Conservation (phyloP, 1,140 invertebrate genomes). For the Paracyclopina nana region DNA sequence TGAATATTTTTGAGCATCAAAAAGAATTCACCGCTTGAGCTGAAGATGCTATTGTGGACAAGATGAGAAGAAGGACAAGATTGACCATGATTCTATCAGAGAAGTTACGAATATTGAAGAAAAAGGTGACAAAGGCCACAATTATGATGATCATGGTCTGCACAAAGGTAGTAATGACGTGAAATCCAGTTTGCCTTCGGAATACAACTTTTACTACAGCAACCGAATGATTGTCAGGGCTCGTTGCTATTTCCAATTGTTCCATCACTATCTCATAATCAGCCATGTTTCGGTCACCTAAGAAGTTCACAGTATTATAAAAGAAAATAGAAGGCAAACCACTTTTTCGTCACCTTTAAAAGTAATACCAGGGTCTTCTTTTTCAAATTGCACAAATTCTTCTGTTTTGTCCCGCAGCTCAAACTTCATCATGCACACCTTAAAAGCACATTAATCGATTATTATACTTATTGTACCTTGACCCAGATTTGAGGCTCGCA, state of each 20-base stretch:
- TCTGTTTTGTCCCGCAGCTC: background rate
- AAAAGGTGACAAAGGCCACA: constrained; percentile 12
- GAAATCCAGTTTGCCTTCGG: background rate
- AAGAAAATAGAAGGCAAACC: background rate
- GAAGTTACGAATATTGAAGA: constrained; percentile 14
- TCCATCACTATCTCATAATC: background rate
- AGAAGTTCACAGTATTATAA: background rate
- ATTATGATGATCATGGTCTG: background rate
- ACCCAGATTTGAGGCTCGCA: no score
- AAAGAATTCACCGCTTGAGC: constrained; percentile 3
- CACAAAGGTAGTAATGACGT: background rate
- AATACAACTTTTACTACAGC: background rate
- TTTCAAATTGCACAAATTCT: background rate
- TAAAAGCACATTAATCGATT: no score
- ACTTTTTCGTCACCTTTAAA: background rate
- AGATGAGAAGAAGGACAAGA: constrained; percentile 8
- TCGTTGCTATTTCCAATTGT: background rate
- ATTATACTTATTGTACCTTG: no score
- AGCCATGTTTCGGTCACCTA: background rate
- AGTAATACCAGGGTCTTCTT: background rate
- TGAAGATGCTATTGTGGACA: constrained; percentile 11
- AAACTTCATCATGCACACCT: background rate
- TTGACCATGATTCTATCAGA: constrained; percentile 13
- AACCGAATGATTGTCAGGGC: background rate
- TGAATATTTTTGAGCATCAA: background rate